Percentiles rank a stretch among this genome's conserved stretches.
These are phyloP conservation scores for Myotis planiceps DNA, from an alignment of 2,797 vertebrate genomes.

Conservation along the genomic window DNA sequence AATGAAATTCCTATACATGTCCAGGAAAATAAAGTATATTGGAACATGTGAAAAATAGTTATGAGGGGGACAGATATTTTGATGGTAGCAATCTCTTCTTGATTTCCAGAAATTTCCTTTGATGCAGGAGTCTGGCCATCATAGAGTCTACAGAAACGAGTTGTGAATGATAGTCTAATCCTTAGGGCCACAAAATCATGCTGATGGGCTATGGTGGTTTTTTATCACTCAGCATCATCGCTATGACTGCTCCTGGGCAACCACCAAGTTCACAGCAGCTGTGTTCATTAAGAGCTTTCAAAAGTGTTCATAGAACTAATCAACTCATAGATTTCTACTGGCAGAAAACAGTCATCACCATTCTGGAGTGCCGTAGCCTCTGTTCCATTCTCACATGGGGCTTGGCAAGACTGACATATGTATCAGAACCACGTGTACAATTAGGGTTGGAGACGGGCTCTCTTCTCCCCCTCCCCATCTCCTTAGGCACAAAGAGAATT, in stretches of 20 bases:
- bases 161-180: neutral
- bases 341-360: neutral
- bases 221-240: neutral
- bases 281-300: conserved; percentile 6
- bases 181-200: neutral
- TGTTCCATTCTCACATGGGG: neutral
- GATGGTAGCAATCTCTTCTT: neutral
- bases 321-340: neutral
- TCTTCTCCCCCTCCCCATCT: neutral
- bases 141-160: neutral
- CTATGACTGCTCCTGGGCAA: neutral
- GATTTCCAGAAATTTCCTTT: neutral
- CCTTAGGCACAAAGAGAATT: neutral
- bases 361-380: neutral
- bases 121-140: neutral
- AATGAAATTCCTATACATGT: neutral
- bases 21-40: neutral
- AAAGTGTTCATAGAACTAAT: neutral
- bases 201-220: neutral
- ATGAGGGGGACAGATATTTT: neutral
- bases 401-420: neutral
- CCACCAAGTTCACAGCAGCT: neutral
- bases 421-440: neutral
- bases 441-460: neutral
- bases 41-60: neutral